Base-by-base conservation (phyloP, 2,888 invertebrate genomes). In the Drosophila diplacantha region DNA sequence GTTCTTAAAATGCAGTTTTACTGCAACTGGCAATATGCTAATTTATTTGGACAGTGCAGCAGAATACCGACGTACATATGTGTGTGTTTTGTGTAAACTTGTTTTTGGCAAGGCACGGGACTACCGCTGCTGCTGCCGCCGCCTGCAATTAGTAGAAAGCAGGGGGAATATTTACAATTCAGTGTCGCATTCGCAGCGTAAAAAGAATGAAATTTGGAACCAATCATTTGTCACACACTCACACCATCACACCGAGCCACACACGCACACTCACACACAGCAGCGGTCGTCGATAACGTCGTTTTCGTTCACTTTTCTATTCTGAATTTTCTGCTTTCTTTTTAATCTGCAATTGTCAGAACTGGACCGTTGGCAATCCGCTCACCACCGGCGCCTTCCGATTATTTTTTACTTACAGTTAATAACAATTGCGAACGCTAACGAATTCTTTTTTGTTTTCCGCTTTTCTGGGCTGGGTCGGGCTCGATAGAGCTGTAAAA, bases 381-480 rank as follows among this genome's bases (percentile, higher is more conserved):
- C 46, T 24, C 22, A 31, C 61, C 50, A 50, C 31, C 41, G 22
- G 16, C 55, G 24, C 26, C 34, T 63, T 61, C 11, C 14, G 24
- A 31, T 37, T 24, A 26, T 22, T 71, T 66, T 63, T 65, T 83
- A 79, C 78, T 79, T 81, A 78, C 78, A 75, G 58, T 62, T 64
- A 59, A 55, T 66, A 44, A 61, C 44, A 59, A 65, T 73, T 72
- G 43, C 69, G 43, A 63, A 51, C 64, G 59, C 67, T 72, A 62
- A 52, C 53, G 68, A 70, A 72, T 76, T 76, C 65, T 75, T 72
- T 77, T 75, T 66, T 75, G 55, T 75, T 75, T 71, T 73, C 69
- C 64, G 74, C 70, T 73, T 77, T 76, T 73, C 68, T 79, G 69
- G 80, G 72, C 67, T 85, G 85, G 85, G 85, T 74, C 84, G 83